Evolutionary conservation across 2,888 invertebrate genomes (phyloP), one percentile per base, ranked within the genome.

Genomic region (Mamestra brassicae): DNA sequence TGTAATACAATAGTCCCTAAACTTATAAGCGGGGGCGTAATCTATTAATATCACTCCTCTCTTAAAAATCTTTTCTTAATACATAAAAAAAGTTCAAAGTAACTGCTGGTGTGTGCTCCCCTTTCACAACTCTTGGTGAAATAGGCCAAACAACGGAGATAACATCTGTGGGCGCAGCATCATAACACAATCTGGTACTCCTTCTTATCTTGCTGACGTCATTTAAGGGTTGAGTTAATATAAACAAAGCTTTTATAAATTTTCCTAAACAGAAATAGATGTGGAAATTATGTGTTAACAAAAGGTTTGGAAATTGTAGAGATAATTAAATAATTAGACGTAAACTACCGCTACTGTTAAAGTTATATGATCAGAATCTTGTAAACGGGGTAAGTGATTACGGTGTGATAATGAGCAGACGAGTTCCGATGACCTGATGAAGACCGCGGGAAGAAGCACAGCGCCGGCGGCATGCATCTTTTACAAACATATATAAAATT

Each of bases 81-180:
- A 58, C 13, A 61, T 54, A 38, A 65, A 57, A 80, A 1, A 69
- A 50, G 52, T 80, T 70, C 11, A 63, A 58, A 58, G 52, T 34
- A 70, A 80, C 66, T 74, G 38, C 72, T 62, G 69, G 61, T 74
- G 54, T 67, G 73, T 75, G 69, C 70, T 70, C 61, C 10, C 36
- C n/a, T 69, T 76, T 81, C 55, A 34, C 66, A 76, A 72, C 71
- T 69, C 80, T 0, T 17, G 34, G 66, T 73, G 34, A 70, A 75
- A 42, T 73, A 61, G 64, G 67, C 68, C 76, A 75, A 84, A 87
- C 85, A 80, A 65, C 85, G 85, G 74, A 88, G 86, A 83, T 73
- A 72, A 81, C 72, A 45, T 54, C 75, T 26, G 85, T 88, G 84
- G 86, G 86, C 81, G 66, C 55, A 64, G 38, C 54, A 63, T 62